Percentiles rank a stretch among this genome's conserved stretches.
Conservation (phyloP, 2,888 invertebrate species). For the Hydropsyche betteni region DNA sequence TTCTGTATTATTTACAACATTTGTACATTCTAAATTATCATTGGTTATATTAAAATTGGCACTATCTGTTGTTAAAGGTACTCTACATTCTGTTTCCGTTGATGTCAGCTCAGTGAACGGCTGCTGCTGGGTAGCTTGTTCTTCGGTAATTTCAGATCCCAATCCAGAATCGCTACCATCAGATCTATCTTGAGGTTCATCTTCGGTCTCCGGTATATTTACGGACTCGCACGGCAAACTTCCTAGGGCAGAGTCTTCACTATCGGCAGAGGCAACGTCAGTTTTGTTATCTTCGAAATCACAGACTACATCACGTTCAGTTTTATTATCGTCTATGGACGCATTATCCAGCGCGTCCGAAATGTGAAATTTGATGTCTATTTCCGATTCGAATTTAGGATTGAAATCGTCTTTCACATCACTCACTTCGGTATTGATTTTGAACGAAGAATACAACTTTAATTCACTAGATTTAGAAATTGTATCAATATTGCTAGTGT, state of each 20-base stretch:
- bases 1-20: slow-evolving; percentile 50
- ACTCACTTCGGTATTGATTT: not conserved
- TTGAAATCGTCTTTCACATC: not conserved
- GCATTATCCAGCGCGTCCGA: slow-evolving; percentile 22
- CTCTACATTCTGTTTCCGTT: slow-evolving; percentile 54
- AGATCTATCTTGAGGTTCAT: slow-evolving; percentile 74
- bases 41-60: slow-evolving; percentile 44
- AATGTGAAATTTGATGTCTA: slow-evolving; percentile 26
- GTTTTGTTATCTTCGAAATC: slow-evolving; percentile 66
- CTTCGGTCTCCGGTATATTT: slow-evolving; percentile 62
- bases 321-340: slow-evolving; percentile 41
- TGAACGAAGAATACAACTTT: slow-evolving; percentile 35
- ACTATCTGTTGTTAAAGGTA: slow-evolving; percentile 44
- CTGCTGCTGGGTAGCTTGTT: slow-evolving; percentile 54
- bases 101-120: slow-evolving; percentile 52
- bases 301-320: slow-evolving; percentile 60
- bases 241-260: slow-evolving; percentile 71
- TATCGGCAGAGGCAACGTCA: slow-evolving; percentile 66
- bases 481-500: slow-evolving; percentile 37
- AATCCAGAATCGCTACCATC: slow-evolving; percentile 87
- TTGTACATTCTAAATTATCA: slow-evolving; percentile 50
- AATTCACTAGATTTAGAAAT: slow-evolving; percentile 42
- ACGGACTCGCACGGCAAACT: slow-evolving; percentile 66
- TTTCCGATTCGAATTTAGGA: slow-evolving; percentile 21
- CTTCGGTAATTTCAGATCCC: slow-evolving; percentile 78